A percentile compares a stretch with the other conserved stretches of the same genome.
phyloP scores from a whole-genome alignment of 1,140 invertebrate species.

The Oppia nitens region DNA sequence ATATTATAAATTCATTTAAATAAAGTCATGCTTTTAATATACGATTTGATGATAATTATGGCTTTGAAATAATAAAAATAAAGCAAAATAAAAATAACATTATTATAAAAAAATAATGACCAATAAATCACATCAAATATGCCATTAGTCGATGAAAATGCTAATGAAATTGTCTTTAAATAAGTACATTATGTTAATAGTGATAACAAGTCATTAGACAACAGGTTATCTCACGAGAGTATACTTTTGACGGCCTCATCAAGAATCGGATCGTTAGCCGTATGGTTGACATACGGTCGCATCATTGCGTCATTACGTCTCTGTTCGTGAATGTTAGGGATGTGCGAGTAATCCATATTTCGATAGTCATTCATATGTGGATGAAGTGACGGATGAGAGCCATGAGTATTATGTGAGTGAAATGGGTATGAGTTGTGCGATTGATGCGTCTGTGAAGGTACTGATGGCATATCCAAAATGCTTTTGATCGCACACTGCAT shows the following conservation, averaged over 20 bases:
- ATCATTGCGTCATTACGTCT: not conserved
- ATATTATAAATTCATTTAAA: no score
- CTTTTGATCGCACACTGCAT: constrained; percentile 58
- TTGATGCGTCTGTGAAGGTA: not conserved
- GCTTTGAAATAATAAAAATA: no score
- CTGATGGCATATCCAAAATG: constrained; percentile 38
- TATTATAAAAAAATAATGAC: no score
- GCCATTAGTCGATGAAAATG: no score
- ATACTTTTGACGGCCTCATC: constrained; percentile 13
- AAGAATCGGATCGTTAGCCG: constrained; percentile 7
- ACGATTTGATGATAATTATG: no score
- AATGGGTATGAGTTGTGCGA: not conserved
- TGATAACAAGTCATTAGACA: not conserved
- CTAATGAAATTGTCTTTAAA: no score
- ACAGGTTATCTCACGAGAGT: not conserved
- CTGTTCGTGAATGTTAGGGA: not conserved
- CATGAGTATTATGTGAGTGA: not conserved
- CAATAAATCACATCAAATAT: no score
- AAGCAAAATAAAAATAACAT: no score
- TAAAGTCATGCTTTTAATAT: no score
- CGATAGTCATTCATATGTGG: not conserved
- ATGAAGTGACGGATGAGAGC: not conserved
- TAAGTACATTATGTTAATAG: no score
- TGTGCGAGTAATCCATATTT: not conserved
- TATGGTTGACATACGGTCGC: not conserved